Percentiles rank a stretch among this genome's conserved stretches.
Conservation (phyloP, 2,113 vertebrate species). For the Cryptotis parvus region DNA sequence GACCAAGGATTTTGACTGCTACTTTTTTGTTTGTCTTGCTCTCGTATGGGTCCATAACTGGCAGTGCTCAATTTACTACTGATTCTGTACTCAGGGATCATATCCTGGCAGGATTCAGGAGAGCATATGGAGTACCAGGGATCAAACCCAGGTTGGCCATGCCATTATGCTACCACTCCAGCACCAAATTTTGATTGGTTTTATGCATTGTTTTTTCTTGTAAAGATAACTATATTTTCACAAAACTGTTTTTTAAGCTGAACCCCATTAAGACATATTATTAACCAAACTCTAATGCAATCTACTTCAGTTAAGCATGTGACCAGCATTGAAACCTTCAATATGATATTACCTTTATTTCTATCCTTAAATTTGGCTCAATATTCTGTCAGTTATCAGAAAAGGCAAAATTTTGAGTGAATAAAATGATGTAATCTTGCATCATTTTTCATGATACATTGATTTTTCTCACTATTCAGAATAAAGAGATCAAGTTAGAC, state of each 20-base stretch:
- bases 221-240: slow-evolving; percentile 71
- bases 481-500: neutral
- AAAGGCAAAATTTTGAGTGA: slow-evolving; percentile 25
- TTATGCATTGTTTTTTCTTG: slow-evolving; percentile 63
- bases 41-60: too few relatives aligned
- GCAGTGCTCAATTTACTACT: too few relatives aligned
- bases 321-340: neutral
- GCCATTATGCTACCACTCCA: neutral
- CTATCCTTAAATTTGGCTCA: slow-evolving; percentile 39
- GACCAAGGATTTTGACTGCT: slow-evolving; percentile 14
- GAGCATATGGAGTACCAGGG: too few relatives aligned
- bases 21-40: neutral
- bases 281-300: slow-evolving; percentile 67
- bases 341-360: neutral
- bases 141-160: too few relatives aligned
- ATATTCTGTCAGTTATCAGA: neutral
- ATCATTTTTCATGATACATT: slow-evolving; percentile 17
- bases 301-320: slow-evolving; percentile 11
- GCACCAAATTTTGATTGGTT: slow-evolving; percentile 1
- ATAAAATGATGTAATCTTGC: neutral
- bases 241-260: slow-evolving; percentile 41
- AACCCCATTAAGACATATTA: slow-evolving; percentile 48
- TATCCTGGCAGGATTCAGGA: too few relatives aligned
- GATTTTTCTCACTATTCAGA: neutral
- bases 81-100: too few relatives aligned